phyloP scores from a whole-genome alignment of 2,888 invertebrate species.

The Drosophila bunnanda region DNA sequence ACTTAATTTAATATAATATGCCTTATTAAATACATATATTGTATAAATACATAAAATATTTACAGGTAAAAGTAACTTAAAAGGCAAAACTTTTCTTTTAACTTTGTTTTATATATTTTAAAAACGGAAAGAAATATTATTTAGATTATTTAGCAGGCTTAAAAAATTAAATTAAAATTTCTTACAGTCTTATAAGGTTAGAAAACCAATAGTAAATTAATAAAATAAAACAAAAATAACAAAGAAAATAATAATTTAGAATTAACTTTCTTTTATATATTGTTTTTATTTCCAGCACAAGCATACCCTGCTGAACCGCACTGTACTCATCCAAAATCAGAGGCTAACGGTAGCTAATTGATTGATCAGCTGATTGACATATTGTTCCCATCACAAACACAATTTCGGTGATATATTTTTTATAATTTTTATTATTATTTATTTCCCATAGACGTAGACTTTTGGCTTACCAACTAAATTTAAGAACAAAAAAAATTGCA shows the following conservation, averaged over 20 bases:
- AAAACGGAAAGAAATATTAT: too few species aligned
- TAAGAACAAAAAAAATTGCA: conserved; percentile 31
- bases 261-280: too few species aligned
- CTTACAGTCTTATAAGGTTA: too few species aligned
- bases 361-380: conserved; percentile 22
- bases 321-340: conserved; percentile 3
- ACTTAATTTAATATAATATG: too few species aligned
- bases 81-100: background rate
- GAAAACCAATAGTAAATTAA: too few species aligned
- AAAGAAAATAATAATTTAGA: too few species aligned
- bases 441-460: conserved; percentile 42
- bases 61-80: background rate
- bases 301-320: conserved; percentile 4
- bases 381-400: conserved; percentile 6
- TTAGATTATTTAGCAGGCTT: too few species aligned
- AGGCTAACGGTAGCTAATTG: conserved; percentile 24
- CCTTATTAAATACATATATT: too few species aligned
- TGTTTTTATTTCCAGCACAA: too few species aligned
- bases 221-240: too few species aligned
- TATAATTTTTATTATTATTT: conserved; percentile 9
- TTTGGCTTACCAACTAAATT: conserved; percentile 29
- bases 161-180: too few species aligned
- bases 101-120: background rate
- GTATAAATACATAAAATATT: background rate
- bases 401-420: conserved; percentile 1